A percentile compares a stretch with the other conserved stretches of the same genome.
Conservation (phyloP, 2,797 vertebrate species). For the Onychomys arenicola region DNA sequence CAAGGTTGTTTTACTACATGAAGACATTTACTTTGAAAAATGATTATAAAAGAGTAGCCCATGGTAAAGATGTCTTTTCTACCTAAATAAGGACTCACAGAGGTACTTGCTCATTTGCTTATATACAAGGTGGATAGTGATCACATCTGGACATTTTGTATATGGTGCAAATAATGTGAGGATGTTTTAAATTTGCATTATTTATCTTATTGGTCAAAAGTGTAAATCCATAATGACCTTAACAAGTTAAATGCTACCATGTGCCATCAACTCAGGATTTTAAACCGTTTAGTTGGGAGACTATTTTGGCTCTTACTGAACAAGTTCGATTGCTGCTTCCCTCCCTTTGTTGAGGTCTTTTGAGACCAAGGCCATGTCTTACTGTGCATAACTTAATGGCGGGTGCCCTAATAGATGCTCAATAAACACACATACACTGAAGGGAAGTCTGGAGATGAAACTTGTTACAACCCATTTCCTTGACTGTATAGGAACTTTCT, state of each 20-base stretch:
- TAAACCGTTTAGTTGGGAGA: neutral
- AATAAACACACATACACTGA: constrained; percentile 3
- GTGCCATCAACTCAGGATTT: neutral
- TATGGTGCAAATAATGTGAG: neutral
- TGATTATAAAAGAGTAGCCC: neutral
- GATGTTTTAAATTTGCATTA: neutral
- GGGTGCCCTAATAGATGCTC: neutral
- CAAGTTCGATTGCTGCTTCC: neutral
- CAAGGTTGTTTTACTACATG: neutral
- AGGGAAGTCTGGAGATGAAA: neutral
- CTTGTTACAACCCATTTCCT: neutral
- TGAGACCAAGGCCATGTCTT: neutral
- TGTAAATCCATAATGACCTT: neutral
- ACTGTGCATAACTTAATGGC: neutral
- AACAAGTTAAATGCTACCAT: neutral
- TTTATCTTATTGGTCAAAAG: neutral
- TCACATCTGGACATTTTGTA: neutral
- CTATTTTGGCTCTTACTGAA: neutral
- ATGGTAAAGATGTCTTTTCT: neutral
- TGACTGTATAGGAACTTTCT: neutral
- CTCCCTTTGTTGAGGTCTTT: neutral
- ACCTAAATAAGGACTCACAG: neutral
- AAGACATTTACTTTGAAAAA: neutral
- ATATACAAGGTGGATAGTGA: neutral
- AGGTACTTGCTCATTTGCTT: neutral